phyloP scores from a whole-genome alignment of 1,140 invertebrate species.

The Cydia strobilella region DNA sequence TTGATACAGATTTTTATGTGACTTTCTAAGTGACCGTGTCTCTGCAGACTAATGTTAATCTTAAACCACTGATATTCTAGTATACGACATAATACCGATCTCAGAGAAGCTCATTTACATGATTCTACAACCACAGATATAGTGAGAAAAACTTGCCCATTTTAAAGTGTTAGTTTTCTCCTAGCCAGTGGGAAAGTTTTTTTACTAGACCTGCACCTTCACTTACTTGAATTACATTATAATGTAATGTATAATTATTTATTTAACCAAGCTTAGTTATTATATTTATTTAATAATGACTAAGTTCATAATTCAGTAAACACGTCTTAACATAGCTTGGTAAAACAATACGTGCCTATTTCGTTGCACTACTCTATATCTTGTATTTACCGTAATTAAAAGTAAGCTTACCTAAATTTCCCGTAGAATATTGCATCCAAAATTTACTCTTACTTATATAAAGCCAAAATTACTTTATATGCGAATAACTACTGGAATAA shows the following conservation, averaged over 20 bases:
- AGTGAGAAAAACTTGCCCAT: neutral
- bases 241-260: neutral
- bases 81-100: neutral
- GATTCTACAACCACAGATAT: neutral
- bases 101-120: conserved; percentile 1
- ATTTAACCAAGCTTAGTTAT: conserved; percentile 19
- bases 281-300: neutral
- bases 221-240: no score
- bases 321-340: conserved; percentile 24
- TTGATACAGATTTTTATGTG: no score
- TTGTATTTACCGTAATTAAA: conserved; percentile 58
- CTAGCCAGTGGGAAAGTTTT: neutral
- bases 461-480: conserved; percentile 44
- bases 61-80: neutral
- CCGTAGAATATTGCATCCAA: conserved; percentile 50
- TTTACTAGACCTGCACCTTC: neutral
- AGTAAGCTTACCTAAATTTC: conserved; percentile 70
- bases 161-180: neutral
- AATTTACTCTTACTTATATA: conserved; percentile 47
- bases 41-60: no score
- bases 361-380: neutral
- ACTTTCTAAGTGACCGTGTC: no score
- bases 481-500: conserved; percentile 58
- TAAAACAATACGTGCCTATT: conserved; percentile 15
- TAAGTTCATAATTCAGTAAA: neutral